Conservation (phyloP, 1,140 invertebrate species). For the Drosophila trapezifrons region DNA sequence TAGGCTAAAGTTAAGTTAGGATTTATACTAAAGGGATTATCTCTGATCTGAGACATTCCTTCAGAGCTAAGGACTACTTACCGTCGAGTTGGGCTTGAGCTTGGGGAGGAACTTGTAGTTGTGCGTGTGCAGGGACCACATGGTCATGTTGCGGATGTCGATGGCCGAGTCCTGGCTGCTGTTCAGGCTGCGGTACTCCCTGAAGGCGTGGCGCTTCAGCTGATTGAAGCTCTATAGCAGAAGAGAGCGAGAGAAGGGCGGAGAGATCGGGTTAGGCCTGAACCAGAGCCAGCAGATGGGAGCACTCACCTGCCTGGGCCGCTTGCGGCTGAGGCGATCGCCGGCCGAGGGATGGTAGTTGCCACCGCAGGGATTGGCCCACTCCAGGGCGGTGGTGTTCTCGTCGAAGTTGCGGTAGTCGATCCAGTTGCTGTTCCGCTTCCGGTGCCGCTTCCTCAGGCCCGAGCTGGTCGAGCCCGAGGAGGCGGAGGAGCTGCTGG, state of each 20-base stretch:
- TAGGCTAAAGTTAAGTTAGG: too few relatives aligned
- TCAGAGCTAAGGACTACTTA: too few relatives aligned
- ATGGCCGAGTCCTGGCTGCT: conserved; percentile 67
- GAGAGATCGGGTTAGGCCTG: background rate
- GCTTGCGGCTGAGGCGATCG: conserved; percentile 50
- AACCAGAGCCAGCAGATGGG: too few relatives aligned
- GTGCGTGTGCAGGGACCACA: conserved; percentile 75
- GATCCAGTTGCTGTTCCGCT: conserved; percentile 77
- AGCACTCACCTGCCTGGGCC: conserved; percentile 66
- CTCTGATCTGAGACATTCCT: too few relatives aligned
- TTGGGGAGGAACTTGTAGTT: conserved; percentile 81
- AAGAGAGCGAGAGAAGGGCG: fast-evolving
- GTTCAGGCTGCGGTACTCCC: conserved; percentile 67
- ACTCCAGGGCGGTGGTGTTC: conserved; percentile 70
- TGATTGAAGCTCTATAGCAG: conserved; percentile 73
- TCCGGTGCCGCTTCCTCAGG: conserved; percentile 73
- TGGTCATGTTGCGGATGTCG: conserved; percentile 73
- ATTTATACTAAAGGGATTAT: too few relatives aligned
- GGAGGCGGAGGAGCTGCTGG: conserved; percentile 11
- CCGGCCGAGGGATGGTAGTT: conserved; percentile 55
- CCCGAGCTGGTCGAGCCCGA: conserved; percentile 4
- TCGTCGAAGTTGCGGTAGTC: conserved; percentile 75
- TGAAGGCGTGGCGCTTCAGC: conserved; percentile 65
- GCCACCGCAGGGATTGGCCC: conserved; percentile 77
- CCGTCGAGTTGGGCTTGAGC: conserved; percentile 78